phyloP scores from a whole-genome alignment of 2,113 vertebrate genomes.

The Takifugu flavidus region DNA sequence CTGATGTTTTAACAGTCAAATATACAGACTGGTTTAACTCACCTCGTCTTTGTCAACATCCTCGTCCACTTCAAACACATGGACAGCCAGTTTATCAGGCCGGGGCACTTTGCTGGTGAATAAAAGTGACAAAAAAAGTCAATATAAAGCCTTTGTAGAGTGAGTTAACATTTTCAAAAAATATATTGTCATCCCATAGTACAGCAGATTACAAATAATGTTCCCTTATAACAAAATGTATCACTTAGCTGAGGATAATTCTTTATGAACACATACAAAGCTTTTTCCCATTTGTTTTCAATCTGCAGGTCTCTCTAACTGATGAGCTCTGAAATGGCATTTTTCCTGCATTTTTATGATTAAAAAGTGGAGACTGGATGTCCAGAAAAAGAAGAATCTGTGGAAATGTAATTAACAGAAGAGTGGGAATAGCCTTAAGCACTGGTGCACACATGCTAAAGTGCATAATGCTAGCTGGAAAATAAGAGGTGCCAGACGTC shows the following conservation, averaged over 20 bases:
- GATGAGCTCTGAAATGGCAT: conserved; percentile 3
- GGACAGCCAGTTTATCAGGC: conserved; percentile 90
- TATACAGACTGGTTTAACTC: conserved; percentile 33
- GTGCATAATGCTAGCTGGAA: conserved; percentile 27
- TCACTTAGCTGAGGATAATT: too few species aligned
- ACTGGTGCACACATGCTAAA: conserved; percentile 12
- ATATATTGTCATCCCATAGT: background rate
- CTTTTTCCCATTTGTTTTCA: background rate
- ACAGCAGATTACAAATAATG: background rate
- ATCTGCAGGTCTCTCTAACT: conserved; percentile 8
- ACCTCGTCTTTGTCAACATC: conserved; percentile 99
- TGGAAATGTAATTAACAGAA: conserved; percentile 21
- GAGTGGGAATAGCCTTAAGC: conserved; percentile 1
- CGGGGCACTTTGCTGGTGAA: conserved; percentile 84
- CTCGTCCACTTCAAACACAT: conserved; percentile 97
- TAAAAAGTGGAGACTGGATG: background rate
- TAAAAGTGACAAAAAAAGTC: background rate
- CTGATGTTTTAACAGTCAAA: background rate
- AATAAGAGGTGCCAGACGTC: conserved; percentile 21
- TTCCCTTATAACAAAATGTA: too few species aligned
- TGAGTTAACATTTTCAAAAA: too few species aligned
- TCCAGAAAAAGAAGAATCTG: background rate
- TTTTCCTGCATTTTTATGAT: background rate
- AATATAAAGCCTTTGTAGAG: background rate
- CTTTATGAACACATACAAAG: too few species aligned